Base-by-base conservation (phyloP, 35 echinoderm and acorn worm genomes). In the Ptychodera flava region DNA sequence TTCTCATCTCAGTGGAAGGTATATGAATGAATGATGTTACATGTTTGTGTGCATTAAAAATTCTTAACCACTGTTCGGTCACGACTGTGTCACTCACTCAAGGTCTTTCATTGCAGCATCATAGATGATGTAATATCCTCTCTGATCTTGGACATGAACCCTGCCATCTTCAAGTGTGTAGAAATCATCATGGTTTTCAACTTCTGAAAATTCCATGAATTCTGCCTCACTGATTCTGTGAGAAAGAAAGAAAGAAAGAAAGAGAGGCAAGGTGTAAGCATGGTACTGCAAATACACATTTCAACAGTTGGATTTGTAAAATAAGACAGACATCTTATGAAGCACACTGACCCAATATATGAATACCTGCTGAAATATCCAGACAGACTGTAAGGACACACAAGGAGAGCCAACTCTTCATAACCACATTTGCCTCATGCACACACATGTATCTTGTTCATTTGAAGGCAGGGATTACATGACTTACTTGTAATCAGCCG, bases 121-220 rank as follows among this genome's bases (percentile, higher is more conserved):
- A 82, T 99, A 99, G 79, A 99, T 92, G 29, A 99, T 77, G 34
- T 89, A 99, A 83, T 99, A 99, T 12, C 96, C 96, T 86, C 93
- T 94, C 35, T 94, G 96, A 64, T 99, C 96, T 37, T 99, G 96
- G 30, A 99, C 96, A 77, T 99, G 96, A 10, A 99, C 96, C 30
- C 92, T 85, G 31, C 93, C 96, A 84, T 99, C 96, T 88, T 99
- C 93, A 0, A 99, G 78, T 10, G 93, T 88, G 78, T 99, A 99
- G 81, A 94, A 99, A 86, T 99, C 96, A 90, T 99, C 96, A 80
- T 99, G 96, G 45, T 99, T 99, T 82, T 99, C 96, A 30, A 99
- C 82, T 30, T 99, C 96, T 32, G 92, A 99, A 81, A 99, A 99
- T 79, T 94, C 96, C 92, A 99, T 94, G 82, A 99, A 99, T 16